These are phyloP conservation scores for Oikopleura albicans DNA, from an alignment of 23 tunicate species.

Conservation along the genomic window DNA sequence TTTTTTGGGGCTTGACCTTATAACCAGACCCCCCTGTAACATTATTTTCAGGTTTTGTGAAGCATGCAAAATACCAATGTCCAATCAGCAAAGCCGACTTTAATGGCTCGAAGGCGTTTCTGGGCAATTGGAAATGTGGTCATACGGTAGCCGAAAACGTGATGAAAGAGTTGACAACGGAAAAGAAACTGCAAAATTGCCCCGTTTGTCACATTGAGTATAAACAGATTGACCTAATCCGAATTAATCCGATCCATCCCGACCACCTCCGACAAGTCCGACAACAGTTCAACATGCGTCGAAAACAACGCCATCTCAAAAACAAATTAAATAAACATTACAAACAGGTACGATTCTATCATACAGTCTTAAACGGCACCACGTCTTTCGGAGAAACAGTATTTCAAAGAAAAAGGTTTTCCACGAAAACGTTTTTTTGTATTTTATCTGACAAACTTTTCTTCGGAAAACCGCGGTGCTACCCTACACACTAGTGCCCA, in stretches of 20 bases:
- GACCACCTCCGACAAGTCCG: background rate
- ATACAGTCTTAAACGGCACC: too few species aligned
- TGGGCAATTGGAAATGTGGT: conserved; percentile 14
- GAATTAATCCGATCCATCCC: conserved; percentile 9
- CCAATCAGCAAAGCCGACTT: background rate
- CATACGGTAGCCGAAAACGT: background rate
- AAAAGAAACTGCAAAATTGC: background rate
- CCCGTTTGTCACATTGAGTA: background rate
- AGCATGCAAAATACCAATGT: background rate
- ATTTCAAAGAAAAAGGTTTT: too few species aligned
- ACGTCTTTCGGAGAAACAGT: too few species aligned
- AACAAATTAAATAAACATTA: background rate
- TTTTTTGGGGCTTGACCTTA: too few species aligned
- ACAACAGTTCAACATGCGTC: background rate
- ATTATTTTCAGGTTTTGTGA: background rate
- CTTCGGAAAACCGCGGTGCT: too few species aligned
- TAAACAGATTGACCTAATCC: background rate
- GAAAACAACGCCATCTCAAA: background rate
- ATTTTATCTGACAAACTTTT: too few species aligned
- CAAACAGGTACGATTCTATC: background rate
- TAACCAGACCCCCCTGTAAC: too few species aligned
- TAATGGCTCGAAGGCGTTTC: background rate
- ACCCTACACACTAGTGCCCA: too few species aligned
- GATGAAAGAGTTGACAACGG: background rate
- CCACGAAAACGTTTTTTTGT: too few species aligned